phyloP scores from a whole-genome alignment of 1,140 invertebrate species.

The Helicorthomorpha holstii region DNA sequence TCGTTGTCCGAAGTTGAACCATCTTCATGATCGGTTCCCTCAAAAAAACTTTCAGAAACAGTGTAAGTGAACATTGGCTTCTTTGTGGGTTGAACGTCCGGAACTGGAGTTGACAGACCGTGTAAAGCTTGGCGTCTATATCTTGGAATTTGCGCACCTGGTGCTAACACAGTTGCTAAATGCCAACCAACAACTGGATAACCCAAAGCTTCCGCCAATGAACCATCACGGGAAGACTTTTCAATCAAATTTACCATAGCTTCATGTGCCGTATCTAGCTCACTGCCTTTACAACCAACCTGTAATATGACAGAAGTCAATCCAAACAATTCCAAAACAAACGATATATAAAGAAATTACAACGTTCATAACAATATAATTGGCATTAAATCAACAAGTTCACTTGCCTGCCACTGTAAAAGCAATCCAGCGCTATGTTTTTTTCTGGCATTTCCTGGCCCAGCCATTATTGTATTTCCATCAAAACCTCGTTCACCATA shows the following conservation, averaged over 20 bases:
- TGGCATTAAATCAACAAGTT: not conserved
- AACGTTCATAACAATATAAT: not conserved
- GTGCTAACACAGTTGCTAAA: slow-evolving; percentile 25
- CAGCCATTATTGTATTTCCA: slow-evolving; percentile 33
- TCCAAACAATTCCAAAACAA: no score
- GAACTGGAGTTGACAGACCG: slow-evolving; percentile 12
- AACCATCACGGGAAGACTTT: slow-evolving; percentile 40
- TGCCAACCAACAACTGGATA: slow-evolving; percentile 46
- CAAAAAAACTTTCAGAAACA: not conserved
- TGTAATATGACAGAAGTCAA: slow-evolving; percentile 23
- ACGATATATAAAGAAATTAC: not conserved
- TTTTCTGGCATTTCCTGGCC: slow-evolving; percentile 35
- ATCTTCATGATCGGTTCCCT: no score
- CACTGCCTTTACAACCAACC: slow-evolving; percentile 48
- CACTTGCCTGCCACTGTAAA: slow-evolving; percentile 34
- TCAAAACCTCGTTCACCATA: slow-evolving; percentile 20
- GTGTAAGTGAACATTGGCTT: slow-evolving; percentile 1
- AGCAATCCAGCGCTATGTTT: slow-evolving; percentile 29
- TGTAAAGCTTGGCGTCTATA: not conserved
- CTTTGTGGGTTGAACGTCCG: slow-evolving; percentile 9
- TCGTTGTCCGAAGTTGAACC: slow-evolving; percentile 5
- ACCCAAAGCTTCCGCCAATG: slow-evolving; percentile 37
- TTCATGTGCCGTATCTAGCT: slow-evolving; percentile 35
- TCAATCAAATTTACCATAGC: slow-evolving; percentile 39
- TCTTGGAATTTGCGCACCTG: not conserved